A percentile compares a stretch with the other conserved stretches of the same genome.
phyloP scores from a whole-genome alignment of 2,113 vertebrate species.

The Parus major region DNA sequence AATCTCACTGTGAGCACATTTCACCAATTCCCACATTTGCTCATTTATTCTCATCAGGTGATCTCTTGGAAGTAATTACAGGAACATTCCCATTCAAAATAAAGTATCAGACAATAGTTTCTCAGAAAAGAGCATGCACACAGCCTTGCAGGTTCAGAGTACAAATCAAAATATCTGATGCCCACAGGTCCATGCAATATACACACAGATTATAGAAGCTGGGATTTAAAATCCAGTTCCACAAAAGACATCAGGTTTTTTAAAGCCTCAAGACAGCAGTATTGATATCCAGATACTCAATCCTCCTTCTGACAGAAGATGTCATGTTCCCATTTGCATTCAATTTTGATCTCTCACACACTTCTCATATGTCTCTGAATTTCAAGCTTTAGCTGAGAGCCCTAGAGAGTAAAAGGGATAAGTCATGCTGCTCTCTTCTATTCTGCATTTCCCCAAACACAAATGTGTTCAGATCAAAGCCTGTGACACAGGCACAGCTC shows the following conservation, averaged over 20 bases:
- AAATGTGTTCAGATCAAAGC: not conserved
- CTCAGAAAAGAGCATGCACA: not conserved
- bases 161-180: not conserved
- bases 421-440: not conserved
- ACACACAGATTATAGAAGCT: not conserved
- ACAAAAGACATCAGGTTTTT: not conserved
- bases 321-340: not conserved
- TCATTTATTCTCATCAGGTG: not conserved
- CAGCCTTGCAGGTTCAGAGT: not conserved
- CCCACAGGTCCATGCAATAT: not conserved
- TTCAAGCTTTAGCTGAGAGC: not conserved
- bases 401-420: not conserved
- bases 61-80: not conserved
- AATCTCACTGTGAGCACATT: not conserved
- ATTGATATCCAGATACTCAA: not conserved
- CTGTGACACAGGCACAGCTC: not conserved
- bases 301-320: not conserved
- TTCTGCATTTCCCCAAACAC: not conserved
- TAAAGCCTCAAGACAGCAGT: not conserved
- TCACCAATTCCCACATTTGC: not conserved
- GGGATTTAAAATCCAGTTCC: not conserved
- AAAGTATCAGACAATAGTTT: not conserved
- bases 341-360: slow-evolving; percentile 7
- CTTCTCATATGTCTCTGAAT: not conserved
- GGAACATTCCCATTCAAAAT: not conserved